Base-by-base conservation (phyloP, 2,888 invertebrate genomes). In the Odontomyia ornata region DNA sequence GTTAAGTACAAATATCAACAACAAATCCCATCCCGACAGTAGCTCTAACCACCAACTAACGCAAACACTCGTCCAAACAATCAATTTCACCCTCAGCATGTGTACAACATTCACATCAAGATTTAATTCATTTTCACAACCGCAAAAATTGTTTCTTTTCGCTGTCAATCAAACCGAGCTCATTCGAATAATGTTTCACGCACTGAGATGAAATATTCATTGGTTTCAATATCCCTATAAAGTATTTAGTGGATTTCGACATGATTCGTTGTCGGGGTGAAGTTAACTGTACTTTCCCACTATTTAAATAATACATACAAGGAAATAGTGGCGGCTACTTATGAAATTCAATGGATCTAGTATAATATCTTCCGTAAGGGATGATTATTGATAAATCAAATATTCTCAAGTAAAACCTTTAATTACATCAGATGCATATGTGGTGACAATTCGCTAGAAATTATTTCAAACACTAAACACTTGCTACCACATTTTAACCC, bases 1-100 rank as follows among this genome's bases (percentile, higher is more conserved):
- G 64, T 46, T 75, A 75, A 75, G 75, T 62, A 75, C 75, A 75
- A 75, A 64, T 23, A 75, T 73, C 73, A 73, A 60, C 73, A 73
- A 60, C 23, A 60, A 36, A 30, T 30, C 52, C 25, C 15, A 60
- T 21, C 21, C 11, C 36, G 36, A 36, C 36, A 36, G 3, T 9
- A 36, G 36, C 9, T 36, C 36, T 5, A 36, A 9, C 36, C 36
- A 36, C 36, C 3, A 36, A 3, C 3, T 9, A 9, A 9, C 36
- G 36, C 36, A 3, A 9, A 3, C 9, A 9, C 36, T 36, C 3
- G 36, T 3, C 36, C 36, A 36, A 5, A 36, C 36, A 36, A 36
- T 36, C 1, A 36, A 60, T n/a, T 57, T 73, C 57, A 30, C 36
- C 43, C 73, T 13, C 43, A 65, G 28, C 23, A 4, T 56, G n/a